phyloP scores from a whole-genome alignment of 2,113 vertebrate species.

The Engystomops pustulosus region DNA sequence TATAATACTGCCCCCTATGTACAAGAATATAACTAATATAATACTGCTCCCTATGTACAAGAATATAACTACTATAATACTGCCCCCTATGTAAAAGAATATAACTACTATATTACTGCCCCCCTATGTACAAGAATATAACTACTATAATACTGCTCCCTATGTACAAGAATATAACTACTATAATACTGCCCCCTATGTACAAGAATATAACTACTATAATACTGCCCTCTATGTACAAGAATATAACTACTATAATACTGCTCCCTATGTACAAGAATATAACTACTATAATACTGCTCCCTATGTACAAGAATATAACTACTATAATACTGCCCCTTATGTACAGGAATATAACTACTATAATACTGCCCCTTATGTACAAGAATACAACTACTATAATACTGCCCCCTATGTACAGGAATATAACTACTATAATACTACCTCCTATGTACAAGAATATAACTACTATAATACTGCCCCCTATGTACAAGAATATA shows the following conservation, averaged over 20 bases:
- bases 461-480: conserved; percentile 16
- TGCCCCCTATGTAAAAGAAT: neutral
- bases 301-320: neutral
- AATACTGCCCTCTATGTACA: conserved; percentile 16
- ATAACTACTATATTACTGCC: conserved; percentile 4
- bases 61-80: conserved; percentile 11
- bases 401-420: conserved; percentile 3
- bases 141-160: neutral
- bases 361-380: neutral
- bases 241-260: conserved; percentile 16
- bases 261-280: conserved; percentile 3
- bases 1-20: neutral
- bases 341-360: neutral
- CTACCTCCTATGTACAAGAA: neutral
- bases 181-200: neutral
- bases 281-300: conserved; percentile 27
- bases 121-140: neutral
- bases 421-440: conserved; percentile 7
- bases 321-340: conserved; percentile 12
- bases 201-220: conserved; percentile 24
- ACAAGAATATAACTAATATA: conserved; percentile 8
- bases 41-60: neutral
- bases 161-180: conserved; percentile 10
- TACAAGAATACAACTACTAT: conserved; percentile 6
- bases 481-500: neutral